Conservation (phyloP, 1,140 invertebrate species). For the Drosophila bipectinata region DNA sequence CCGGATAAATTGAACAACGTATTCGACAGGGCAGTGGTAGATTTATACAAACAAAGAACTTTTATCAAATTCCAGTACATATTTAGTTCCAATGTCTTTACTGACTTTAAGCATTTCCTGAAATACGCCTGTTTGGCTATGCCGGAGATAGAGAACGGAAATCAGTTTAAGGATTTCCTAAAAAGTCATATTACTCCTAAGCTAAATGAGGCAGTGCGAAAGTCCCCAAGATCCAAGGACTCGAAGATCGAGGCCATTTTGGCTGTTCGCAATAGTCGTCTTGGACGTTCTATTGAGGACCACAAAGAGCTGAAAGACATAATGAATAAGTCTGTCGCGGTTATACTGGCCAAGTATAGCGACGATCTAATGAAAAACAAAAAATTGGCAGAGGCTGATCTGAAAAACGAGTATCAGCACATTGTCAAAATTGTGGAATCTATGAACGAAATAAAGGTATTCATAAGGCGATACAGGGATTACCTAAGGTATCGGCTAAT, state of each 20-base stretch:
- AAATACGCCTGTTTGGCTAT: slow-evolving; percentile 25
- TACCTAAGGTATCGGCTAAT: background rate
- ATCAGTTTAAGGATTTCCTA: background rate
- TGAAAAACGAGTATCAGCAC: background rate
- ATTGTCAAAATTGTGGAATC: slow-evolving; percentile 8
- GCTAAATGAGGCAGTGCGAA: background rate
- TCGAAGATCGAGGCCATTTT: slow-evolving; percentile 13
- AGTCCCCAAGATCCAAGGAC: background rate
- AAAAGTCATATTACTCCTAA: background rate
- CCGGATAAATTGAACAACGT: slow-evolving; percentile 12
- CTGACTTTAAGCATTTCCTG: slow-evolving; percentile 13
- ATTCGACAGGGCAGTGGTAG: slow-evolving; percentile 4
- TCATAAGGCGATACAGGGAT: background rate
- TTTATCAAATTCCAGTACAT: background rate
- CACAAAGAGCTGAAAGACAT: slow-evolving; percentile 7
- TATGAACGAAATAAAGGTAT: slow-evolving; percentile 3
- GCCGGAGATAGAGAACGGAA: slow-evolving; percentile 9
- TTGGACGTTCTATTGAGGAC: background rate
- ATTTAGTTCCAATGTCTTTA: background rate
- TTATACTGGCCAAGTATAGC: background rate
- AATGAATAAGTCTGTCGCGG: too few relatives aligned
- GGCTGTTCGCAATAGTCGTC: background rate
- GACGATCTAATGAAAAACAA: slow-evolving; percentile 8
- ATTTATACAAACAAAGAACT: slow-evolving; percentile 7
- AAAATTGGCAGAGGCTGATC: background rate